Base-by-base conservation (phyloP, 1,140 invertebrate genomes). In the Drosophila kanapiae region DNA sequence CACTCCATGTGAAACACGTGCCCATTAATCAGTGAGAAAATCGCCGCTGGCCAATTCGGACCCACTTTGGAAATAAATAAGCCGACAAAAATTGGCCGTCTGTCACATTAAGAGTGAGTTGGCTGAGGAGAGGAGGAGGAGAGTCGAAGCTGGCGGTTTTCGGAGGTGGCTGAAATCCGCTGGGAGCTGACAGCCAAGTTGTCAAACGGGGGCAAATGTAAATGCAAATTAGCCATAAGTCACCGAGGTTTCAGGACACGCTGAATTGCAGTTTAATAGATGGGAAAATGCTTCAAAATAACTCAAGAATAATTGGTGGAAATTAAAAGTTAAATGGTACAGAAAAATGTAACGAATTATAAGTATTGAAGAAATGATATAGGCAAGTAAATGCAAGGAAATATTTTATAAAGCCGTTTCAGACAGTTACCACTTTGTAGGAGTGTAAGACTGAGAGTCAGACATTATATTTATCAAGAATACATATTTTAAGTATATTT, bases 11-110 rank as follows among this genome's bases (percentile, higher is more conserved):
- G 64, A 67, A 82, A 76, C 83, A 80, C 60, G 75, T 72, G 75
- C 60, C 80, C 64, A 87, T 87, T 87, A 87, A 87, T 87, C 85
- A 87, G 80, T 35, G 67, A 56, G 47, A 81, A 85, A 83, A 63
- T 61, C 33, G 79, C 83, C 83, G 62, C 35, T 45, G 64, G 75
- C 75, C 63, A 37, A 38, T 45, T 70, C 56, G 38, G 51, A 58
- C 43, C 40, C 63, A 54, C 54, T 68, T 71, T 71, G 69, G 64
- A 59, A 62, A 76, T 62, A 77, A 75, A 60, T 78, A 61, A 76
- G 81, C 61, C 74, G 63, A 43, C 64, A 53, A 81, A 82, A 64
- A 62, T 65, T 63, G 49, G 51, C 49, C 62, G 72, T 67, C 58
- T 77, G 78, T 80, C 81, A 77, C 74, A 84, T 84, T 84, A 84